Evolutionary conservation across 2,888 invertebrate genomes (phyloP).

Genomic region (Heliothis peltigera): DNA sequence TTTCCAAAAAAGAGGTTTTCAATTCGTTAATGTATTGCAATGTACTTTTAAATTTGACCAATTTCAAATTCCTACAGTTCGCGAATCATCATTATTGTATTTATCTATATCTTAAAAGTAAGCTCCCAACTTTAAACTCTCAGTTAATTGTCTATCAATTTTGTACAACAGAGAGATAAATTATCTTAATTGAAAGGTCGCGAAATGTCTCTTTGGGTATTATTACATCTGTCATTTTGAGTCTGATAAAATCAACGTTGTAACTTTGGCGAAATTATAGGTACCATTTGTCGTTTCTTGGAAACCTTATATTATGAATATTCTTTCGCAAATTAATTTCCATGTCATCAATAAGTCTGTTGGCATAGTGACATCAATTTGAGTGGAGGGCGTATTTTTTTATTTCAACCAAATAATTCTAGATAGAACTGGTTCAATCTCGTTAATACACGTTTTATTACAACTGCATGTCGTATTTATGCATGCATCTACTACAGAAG

Average conservation of each 20-base stretch:
- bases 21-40: no score
- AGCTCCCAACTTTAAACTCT: not conserved
- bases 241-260: constrained; percentile 21
- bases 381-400: constrained; percentile 6
- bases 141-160: constrained; percentile 23
- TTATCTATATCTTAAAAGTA: no score
- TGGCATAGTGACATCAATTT: constrained; percentile 30
- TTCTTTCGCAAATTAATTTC: constrained; percentile 19
- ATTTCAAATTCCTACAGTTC: no score
- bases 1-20: no score
- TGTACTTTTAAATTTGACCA: no score
- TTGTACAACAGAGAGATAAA: constrained; percentile 17
- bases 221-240: constrained; percentile 5
- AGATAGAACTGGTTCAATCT: constrained; percentile 36
- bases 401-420: constrained; percentile 16
- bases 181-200: constrained; percentile 37
- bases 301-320: constrained; percentile 31
- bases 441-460: constrained; percentile 16
- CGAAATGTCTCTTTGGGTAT: constrained; percentile 14
- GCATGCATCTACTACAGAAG: constrained; percentile 32
- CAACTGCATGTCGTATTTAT: constrained; percentile 31
- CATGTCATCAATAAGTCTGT: constrained; percentile 9
- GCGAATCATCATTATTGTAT: no score
- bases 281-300: constrained; percentile 14
- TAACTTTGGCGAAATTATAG: not conserved